Base-by-base conservation (phyloP, 2,113 vertebrate genomes). In the Aptenodytes patagonicus region DNA sequence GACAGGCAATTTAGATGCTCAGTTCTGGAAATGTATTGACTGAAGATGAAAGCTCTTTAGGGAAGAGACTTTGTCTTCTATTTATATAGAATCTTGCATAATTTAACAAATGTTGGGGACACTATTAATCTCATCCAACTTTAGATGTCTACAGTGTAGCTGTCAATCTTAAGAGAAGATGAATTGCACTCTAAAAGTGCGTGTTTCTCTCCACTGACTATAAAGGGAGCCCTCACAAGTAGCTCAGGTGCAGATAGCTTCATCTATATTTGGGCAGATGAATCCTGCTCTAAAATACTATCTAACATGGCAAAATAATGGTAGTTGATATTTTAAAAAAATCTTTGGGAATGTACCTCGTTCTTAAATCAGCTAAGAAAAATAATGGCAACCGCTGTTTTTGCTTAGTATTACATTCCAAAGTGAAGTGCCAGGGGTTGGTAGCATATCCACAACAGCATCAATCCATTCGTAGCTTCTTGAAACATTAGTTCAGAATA, bases 81-180 rank as follows among this genome's bases (percentile, higher is more conserved):
- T 96, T 97, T 96, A 96, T 96, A 94, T 96, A 93, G 93, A 95
- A 96, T 85, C 94, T 95, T 97, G 94, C 94, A 96, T 93, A 97
- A 97, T 97, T 97, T 97, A 97, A 90, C 94, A 97, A 96, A 96
- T 97, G 96, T 95, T 97, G 91, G 94, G 96, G 95, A 95, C 96
- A 93, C 92, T 96, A 96, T 97, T 97, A 97, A 97, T 97, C 96
- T 96, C 92, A 95, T 95, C 82, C 78, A 96, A 95, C 96, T 94
- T 97, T 94, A 97, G 96, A 96, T 96, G 96, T 97, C 92, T 96
- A 93, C 87, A 80, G 90, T 96, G 96, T 97, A 95, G 92, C 95
- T 96, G 96, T 96, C 96, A 97, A 97, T 97, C 96, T 97, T 96
- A 96, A 95, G 96, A 96, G 95, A 95, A 97, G 95, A 97, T 97